phyloP scores from a whole-genome alignment of 2,888 invertebrate species.

The Acleris emargana region DNA sequence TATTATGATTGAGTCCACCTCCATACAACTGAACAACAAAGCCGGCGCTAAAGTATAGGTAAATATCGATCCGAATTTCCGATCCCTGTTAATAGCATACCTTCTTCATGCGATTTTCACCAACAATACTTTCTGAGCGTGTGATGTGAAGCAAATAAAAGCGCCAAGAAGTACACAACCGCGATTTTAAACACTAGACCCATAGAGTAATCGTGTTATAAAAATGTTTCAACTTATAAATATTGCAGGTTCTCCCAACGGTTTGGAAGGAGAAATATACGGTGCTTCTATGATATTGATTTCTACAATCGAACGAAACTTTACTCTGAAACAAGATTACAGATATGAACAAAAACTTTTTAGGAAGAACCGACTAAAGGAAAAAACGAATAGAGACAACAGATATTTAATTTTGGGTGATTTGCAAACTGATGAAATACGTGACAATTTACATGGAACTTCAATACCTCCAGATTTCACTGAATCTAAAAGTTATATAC shows the following conservation, averaged over 20 bases:
- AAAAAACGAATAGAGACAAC: conserved; percentile 42
- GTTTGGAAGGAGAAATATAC: conserved; percentile 87
- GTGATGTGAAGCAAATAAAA: no score
- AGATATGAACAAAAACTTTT: conserved; percentile 59
- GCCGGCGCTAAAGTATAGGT: no score
- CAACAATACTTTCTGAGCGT: no score
- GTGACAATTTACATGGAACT: conserved; percentile 55
- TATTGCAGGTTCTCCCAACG: conserved; percentile 81
- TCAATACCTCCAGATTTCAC: conserved; percentile 40
- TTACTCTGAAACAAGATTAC: conserved; percentile 57
- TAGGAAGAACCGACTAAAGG: conserved; percentile 58
- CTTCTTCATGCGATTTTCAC: no score
- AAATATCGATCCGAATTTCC: no score
- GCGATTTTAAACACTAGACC: no score
- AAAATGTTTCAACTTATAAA: conserved; percentile 4
- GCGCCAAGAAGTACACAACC: no score
- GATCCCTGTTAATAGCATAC: no score
- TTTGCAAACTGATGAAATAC: conserved; percentile 57
- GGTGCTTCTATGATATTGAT: conserved; percentile 86
- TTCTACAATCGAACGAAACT: conserved; percentile 80
- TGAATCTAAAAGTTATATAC: conserved; percentile 49
- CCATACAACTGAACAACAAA: no score
- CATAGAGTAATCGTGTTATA: background rate
- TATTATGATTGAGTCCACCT: no score
- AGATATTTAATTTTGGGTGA: conserved; percentile 65